Conservation (phyloP, 37 sponge, comb jelly and placozoan species). For the Crambe crambe region DNA sequence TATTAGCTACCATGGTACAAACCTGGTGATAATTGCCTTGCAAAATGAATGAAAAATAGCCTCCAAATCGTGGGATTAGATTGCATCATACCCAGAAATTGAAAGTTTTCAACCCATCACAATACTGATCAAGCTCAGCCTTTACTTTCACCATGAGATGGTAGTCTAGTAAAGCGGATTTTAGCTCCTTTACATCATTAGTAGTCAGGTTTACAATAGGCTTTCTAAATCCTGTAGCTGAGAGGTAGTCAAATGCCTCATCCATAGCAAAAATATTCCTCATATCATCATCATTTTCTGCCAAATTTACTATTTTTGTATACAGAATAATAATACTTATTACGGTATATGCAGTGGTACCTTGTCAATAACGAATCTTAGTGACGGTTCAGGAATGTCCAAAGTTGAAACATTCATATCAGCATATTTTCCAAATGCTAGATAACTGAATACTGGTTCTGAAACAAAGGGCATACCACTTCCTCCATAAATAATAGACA, state of each 20-base stretch:
- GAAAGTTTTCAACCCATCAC: neutral
- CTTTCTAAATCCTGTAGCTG: neutral
- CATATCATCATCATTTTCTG: neutral
- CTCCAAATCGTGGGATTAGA: neutral
- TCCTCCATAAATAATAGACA: conserved; percentile 36
- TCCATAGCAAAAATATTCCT: neutral
- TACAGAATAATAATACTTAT: conserved; percentile 5
- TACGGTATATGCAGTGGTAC: too few species aligned
- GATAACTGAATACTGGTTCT: conserved; percentile 21
- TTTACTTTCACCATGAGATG: neutral
- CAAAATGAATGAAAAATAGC: neutral
- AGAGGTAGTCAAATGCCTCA: neutral
- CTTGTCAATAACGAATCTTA: conserved; percentile 7
- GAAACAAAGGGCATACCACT: conserved; percentile 26
- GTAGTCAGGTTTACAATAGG: neutral
- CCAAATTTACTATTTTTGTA: neutral
- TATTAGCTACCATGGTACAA: too few species aligned
- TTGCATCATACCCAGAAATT: neutral
- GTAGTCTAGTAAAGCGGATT: neutral
- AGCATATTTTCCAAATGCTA: conserved; percentile 10
- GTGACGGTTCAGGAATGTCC: conserved; percentile 18
- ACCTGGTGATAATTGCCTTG: too few species aligned
- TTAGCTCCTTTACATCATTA: neutral
- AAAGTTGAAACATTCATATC: neutral
- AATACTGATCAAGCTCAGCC: neutral